These are phyloP conservation scores for Crossaster papposus DNA, from an alignment of 53 echinoderm and acorn worm species.

Conservation along the genomic window DNA sequence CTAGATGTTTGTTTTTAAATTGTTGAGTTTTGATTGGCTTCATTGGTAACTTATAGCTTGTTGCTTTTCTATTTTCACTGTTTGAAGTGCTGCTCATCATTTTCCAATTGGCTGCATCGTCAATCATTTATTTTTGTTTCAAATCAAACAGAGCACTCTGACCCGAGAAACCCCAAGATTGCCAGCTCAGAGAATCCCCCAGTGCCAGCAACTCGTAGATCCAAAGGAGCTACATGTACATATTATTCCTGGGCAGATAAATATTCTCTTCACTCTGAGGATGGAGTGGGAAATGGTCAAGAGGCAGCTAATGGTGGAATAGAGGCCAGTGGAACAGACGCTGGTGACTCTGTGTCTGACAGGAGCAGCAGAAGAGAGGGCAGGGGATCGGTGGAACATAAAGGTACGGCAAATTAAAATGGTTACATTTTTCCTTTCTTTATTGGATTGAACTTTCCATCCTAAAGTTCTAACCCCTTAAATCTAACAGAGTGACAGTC, in stretches of 20 bases:
- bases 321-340: not conserved
- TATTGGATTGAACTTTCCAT: not conserved
- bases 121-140: no score
- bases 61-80: no score
- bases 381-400: not conserved
- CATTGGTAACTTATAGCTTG: no score
- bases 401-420: constrained; percentile 17
- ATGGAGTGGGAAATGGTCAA: not conserved
- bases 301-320: not conserved
- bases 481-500: no score
- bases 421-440: not conserved
- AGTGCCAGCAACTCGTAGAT: constrained; percentile 6
- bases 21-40: no score
- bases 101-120: not conserved
- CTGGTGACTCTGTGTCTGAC: not conserved
- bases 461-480: no score
- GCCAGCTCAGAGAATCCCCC: constrained; percentile 6
- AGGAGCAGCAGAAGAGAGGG: not conserved
- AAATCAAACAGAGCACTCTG: not conserved
- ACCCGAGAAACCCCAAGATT: not conserved
- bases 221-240: constrained; percentile 42
- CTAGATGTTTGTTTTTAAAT: not conserved
- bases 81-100: no score
- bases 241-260: constrained; percentile 35
- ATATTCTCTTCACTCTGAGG: not conserved